phyloP scores from a whole-genome alignment of 2,888 invertebrate genomes.

The Heliconius ethilla region DNA sequence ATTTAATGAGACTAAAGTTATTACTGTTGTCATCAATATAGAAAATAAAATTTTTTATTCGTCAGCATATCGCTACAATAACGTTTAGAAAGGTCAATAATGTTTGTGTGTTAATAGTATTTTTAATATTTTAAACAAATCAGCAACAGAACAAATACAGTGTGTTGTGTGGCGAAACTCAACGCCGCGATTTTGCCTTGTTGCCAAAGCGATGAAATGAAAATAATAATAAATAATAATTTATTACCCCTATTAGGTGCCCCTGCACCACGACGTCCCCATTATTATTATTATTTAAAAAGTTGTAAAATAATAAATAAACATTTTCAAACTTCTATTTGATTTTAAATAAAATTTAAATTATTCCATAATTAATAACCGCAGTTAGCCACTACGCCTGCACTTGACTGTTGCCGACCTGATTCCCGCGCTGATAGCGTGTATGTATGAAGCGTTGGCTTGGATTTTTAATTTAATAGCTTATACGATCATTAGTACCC shows the following conservation, averaged over 20 bases:
- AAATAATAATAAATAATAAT: no score
- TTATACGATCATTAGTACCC: background rate
- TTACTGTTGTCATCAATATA: background rate
- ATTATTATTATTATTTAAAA: no score
- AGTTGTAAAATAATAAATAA: no score
- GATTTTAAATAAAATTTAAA: background rate
- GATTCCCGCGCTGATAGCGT: conserved; percentile 49
- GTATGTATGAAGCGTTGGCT: conserved; percentile 20
- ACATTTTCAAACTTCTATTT: background rate
- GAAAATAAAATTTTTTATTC: background rate
- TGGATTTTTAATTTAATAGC: conserved; percentile 24
- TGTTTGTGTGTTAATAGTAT: no score
- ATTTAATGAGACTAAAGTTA: conserved; percentile 16
- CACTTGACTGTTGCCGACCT: conserved; percentile 59
- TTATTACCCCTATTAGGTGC: no score
- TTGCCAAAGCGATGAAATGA: no score
- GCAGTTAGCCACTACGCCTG: conserved; percentile 22
- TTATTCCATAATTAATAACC: conserved; percentile 1
- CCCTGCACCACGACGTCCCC: no score
- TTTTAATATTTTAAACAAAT: no score
- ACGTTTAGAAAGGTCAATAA: background rate
- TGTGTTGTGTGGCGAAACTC: no score
- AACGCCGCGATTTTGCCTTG: no score
- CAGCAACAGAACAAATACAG: no score
- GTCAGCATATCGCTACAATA: background rate